A percentile compares a stretch with the other conserved stretches of the same genome.
phyloP scores from a whole-genome alignment of 2,888 invertebrate genomes.

The Hirtodrosophila trivittata region DNA sequence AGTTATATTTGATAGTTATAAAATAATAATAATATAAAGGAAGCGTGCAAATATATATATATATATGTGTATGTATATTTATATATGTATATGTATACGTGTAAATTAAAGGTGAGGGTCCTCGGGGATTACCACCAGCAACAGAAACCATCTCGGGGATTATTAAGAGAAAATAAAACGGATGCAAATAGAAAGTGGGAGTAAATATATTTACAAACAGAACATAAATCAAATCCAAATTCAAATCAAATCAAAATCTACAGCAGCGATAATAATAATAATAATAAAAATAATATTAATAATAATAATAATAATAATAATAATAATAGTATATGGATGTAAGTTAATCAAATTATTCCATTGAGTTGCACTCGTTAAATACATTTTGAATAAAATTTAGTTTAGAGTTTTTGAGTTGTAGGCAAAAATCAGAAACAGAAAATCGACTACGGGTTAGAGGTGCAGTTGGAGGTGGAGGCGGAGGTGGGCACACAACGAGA shows the following conservation, averaged over 20 bases:
- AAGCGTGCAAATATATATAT: too few relatives aligned
- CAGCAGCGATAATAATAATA: constrained; percentile 5
- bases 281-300: constrained; percentile 12
- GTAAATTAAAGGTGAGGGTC: neutral
- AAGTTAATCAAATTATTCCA: constrained; percentile 26
- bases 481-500: constrained; percentile 60
- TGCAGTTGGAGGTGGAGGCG: constrained; percentile 45
- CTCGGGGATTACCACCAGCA: neutral
- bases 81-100: too few relatives aligned
- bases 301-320: constrained; percentile 7
- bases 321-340: neutral
- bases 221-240: constrained; percentile 19
- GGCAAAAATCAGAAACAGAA: constrained; percentile 7
- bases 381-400: constrained; percentile 2
- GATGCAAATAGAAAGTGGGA: constrained; percentile 7
- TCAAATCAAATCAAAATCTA: constrained; percentile 31
- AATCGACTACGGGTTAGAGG: constrained; percentile 65
- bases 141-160: neutral
- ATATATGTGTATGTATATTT: too few relatives aligned
- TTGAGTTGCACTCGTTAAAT: constrained; percentile 14
- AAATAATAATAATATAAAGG: too few relatives aligned
- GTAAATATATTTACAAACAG: constrained; percentile 35
- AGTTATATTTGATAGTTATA: too few relatives aligned
- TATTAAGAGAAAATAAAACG: neutral
- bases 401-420: constrained; percentile 10